Conservation (phyloP, 2,797 vertebrate genomes). For the Xenopus petersii region DNA sequence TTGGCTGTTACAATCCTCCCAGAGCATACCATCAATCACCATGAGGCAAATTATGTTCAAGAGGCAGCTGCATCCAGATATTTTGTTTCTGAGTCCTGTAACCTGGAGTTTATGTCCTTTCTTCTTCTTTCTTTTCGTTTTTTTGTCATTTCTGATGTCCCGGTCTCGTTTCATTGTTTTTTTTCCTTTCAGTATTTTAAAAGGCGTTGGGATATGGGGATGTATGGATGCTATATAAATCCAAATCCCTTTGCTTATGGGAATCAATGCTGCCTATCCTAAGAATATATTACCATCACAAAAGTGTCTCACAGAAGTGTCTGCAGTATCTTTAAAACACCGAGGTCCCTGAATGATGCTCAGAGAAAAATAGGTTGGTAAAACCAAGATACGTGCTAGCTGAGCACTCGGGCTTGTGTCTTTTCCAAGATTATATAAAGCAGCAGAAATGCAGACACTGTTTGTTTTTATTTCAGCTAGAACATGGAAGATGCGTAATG, state of each 20-base stretch:
- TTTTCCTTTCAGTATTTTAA: slow-evolving; percentile 44
- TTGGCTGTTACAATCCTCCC: not conserved
- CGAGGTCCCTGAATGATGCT: slow-evolving; percentile 46
- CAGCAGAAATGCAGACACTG: not conserved
- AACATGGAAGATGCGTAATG: not conserved
- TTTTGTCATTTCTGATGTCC: not conserved
- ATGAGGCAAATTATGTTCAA: slow-evolving; percentile 4
- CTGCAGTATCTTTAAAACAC: slow-evolving; percentile 48
- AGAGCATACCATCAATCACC: not conserved
- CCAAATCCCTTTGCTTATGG: slow-evolving; percentile 48
- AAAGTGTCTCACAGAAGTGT: slow-evolving; percentile 47
- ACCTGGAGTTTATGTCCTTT: not conserved
- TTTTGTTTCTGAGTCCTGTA: not conserved
- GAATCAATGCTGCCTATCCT: slow-evolving; percentile 49
- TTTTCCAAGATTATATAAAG: slow-evolving; percentile 20
- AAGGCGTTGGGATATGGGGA: slow-evolving; percentile 44
- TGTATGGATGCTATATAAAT: slow-evolving; percentile 47
- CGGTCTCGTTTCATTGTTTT: not conserved
- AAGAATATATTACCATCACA: slow-evolving; percentile 50
- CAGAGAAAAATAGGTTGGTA: slow-evolving; percentile 44
- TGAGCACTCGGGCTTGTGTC: slow-evolving; percentile 12
- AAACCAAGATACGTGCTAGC: slow-evolving; percentile 31
- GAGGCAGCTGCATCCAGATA: not conserved
- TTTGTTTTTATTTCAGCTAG: not conserved
- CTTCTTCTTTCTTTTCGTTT: not conserved